These are phyloP conservation scores for Drosophila basisetae DNA, from an alignment of 2,888 invertebrate genomes.

Conservation along the genomic window DNA sequence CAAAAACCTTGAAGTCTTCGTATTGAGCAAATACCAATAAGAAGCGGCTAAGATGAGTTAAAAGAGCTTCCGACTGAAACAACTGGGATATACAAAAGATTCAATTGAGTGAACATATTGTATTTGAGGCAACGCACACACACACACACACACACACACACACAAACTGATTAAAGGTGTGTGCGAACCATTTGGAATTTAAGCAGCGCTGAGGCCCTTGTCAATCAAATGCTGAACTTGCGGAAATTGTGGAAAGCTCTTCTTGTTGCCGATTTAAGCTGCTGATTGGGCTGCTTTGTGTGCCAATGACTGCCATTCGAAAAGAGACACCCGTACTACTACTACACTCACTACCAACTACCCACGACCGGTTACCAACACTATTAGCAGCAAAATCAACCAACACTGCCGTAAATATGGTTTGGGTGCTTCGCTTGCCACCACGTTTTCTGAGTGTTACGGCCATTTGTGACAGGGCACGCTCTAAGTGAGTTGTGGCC, in stretches of 20 bases:
- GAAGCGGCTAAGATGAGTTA: background rate
- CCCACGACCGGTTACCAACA: constrained; percentile 3
- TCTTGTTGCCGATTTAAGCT: constrained; percentile 56
- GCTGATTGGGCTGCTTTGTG: constrained; percentile 65
- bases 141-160: constrained; percentile 35
- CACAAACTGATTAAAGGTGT: constrained; percentile 69
- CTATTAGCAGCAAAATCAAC: constrained; percentile 22
- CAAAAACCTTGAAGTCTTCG: background rate
- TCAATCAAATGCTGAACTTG: constrained; percentile 63
- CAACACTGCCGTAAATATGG: constrained; percentile 57
- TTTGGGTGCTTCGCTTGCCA: constrained; percentile 12
- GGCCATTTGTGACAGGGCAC: constrained; percentile 67
- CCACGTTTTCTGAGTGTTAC: constrained; percentile 40
- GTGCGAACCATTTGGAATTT: constrained; percentile 61
- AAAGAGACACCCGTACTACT: constrained; percentile 4
- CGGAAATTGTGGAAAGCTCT: constrained; percentile 72
- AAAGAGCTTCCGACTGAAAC: background rate
- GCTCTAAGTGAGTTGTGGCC: constrained; percentile 75
- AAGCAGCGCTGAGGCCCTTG: constrained; percentile 40
- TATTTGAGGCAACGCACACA: constrained; percentile 63
- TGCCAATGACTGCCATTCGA: constrained; percentile 37
- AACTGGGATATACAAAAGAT: constrained; percentile 23
- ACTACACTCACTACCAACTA: background rate
- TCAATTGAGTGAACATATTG: constrained; percentile 62
- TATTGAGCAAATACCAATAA: constrained; percentile 1